A percentile compares a stretch with the other conserved stretches of the same genome.
phyloP scores from a whole-genome alignment of 2,797 vertebrate genomes.

The Chloroceryle amazona region DNA sequence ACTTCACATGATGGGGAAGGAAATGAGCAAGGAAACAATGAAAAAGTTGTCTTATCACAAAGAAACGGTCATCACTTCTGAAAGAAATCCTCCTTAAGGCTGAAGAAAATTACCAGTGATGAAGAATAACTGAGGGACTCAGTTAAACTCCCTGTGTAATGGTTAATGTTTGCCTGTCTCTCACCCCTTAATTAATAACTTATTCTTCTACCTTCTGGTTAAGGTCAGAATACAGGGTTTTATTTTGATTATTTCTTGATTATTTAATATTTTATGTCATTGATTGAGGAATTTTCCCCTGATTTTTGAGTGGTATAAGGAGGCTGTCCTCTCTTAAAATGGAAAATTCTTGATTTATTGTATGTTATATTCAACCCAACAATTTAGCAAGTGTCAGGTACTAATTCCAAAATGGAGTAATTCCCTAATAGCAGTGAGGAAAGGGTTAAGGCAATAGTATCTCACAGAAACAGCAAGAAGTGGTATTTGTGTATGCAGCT shows the following conservation, averaged over 20 bases:
- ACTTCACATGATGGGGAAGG: not conserved
- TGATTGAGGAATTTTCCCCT: not conserved
- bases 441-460: not conserved
- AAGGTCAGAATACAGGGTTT: not conserved
- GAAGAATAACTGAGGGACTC: not conserved
- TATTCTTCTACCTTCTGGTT: not conserved
- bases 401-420: not conserved
- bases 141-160: not conserved
- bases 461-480: not conserved
- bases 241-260: not conserved
- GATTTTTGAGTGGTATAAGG: not conserved
- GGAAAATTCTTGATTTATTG: not conserved
- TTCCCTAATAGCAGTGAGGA: not conserved
- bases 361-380: not conserved
- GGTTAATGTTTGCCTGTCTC: not conserved
- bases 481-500: not conserved
- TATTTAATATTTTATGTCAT: not conserved
- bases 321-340: not conserved
- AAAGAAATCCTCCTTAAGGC: not conserved
- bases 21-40: not conserved
- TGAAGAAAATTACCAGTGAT: not conserved
- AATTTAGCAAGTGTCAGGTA: not conserved
- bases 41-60: not conserved
- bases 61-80: not conserved
- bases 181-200: not conserved